Percentiles rank a stretch among this genome's conserved stretches.
phyloP scores from a whole-genome alignment of 2,888 invertebrate genomes.

The Drosophila kambysellisi region DNA sequence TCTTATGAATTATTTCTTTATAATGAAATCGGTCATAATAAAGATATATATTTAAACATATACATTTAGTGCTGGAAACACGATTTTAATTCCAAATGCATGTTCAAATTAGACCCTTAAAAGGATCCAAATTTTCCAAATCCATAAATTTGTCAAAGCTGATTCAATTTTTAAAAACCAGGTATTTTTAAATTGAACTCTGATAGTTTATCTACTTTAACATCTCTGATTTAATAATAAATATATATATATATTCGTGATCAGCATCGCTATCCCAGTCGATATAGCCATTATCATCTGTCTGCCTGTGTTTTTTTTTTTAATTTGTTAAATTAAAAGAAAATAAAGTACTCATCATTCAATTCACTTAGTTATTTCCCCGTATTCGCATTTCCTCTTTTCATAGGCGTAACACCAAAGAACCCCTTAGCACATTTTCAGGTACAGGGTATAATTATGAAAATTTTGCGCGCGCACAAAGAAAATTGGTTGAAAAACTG shows the following conservation, averaged over 20 bases:
- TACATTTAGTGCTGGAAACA: accelerated
- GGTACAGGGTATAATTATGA: conserved; percentile 47
- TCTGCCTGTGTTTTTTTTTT: neutral
- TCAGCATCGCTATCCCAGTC: neutral
- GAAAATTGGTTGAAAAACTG: conserved; percentile 71
- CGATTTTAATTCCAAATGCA: neutral
- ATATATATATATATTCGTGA: neutral
- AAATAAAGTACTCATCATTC: neutral
- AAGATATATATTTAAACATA: neutral
- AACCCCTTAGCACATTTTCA: neutral
- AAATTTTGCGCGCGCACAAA: conserved; percentile 62
- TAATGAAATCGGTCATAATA: neutral
- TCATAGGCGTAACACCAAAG: neutral
- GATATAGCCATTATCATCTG: neutral
- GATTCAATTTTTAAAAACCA: neutral
- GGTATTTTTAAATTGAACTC: neutral
- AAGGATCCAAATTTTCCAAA: neutral
- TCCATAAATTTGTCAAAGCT: neutral
- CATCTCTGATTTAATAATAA: neutral
- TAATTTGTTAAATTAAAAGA: neutral
- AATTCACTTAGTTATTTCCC: neutral
- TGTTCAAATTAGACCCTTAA: neutral
- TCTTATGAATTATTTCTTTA: neutral
- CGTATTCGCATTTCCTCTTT: neutral
- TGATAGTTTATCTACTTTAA: neutral